A percentile compares a stretch with the other conserved stretches of the same genome.
Conservation (phyloP, 1,140 invertebrate genomes). For the Caligus rogercresseyi region DNA sequence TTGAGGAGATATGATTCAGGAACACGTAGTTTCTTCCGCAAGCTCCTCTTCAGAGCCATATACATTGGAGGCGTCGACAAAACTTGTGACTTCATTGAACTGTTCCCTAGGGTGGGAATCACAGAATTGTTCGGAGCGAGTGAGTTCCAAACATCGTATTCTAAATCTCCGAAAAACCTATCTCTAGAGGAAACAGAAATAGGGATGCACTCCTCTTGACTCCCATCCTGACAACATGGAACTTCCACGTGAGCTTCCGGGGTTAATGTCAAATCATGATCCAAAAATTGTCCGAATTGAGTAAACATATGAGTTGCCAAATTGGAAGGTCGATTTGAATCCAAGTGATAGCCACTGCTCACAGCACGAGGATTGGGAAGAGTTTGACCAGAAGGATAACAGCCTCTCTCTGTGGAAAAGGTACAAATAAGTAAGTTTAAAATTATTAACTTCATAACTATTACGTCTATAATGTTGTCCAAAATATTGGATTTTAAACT, state of each 20-base stretch:
- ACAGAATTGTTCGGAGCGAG: background rate
- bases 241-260: slow-evolving; percentile 27
- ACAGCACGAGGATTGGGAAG: slow-evolving; percentile 1
- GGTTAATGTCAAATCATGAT: slow-evolving; percentile 39
- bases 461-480: slow-evolving; percentile 32
- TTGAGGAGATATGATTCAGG: slow-evolving; percentile 24
- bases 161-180: background rate
- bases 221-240: background rate
- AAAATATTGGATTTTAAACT: slow-evolving; percentile 14
- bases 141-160: slow-evolving; percentile 6
- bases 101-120: slow-evolving; percentile 1
- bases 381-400: background rate
- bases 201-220: slow-evolving; percentile 5
- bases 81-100: slow-evolving; percentile 8
- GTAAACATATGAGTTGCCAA: slow-evolving; percentile 42
- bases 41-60: background rate
- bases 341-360: background rate
- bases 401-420: background rate
- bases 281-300: slow-evolving; percentile 37
- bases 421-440: background rate
- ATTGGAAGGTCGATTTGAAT: slow-evolving; percentile 18
- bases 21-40: background rate
- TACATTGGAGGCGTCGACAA: slow-evolving; percentile 8
- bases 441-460: background rate
- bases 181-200: slow-evolving; percentile 3